A percentile compares a stretch with the other conserved stretches of the same genome.
These are phyloP conservation scores for Mus pahari DNA, from an alignment of 2,113 vertebrate species.

Conservation along the genomic window DNA sequence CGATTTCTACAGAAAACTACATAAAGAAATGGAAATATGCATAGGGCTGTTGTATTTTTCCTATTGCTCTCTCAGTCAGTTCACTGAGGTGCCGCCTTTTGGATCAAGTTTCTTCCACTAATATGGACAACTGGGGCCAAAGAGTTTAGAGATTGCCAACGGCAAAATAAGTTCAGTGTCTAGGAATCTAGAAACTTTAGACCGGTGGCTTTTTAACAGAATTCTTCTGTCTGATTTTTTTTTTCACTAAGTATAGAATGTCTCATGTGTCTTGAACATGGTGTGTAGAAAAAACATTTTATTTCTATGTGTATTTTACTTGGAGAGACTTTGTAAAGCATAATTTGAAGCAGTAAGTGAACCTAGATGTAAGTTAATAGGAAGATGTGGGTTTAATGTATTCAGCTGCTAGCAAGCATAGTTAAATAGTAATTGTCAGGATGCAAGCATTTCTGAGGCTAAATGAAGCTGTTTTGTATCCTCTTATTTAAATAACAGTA, in stretches of 20 bases:
- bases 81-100: not conserved
- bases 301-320: slow-evolving; percentile 13
- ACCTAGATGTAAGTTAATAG: not conserved
- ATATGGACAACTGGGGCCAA: not conserved
- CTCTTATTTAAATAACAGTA: not conserved
- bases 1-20: not conserved
- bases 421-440: not conserved
- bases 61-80: not conserved
- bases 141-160: not conserved
- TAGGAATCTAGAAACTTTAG: not conserved
- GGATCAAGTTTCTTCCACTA: not conserved
- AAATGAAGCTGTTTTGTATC: not conserved
- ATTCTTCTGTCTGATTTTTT: not conserved
- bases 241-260: not conserved
- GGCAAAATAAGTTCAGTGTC: not conserved
- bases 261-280: not conserved
- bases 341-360: not conserved
- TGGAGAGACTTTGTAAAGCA: not conserved
- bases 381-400: not conserved
- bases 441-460: not conserved
- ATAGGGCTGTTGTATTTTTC: not conserved
- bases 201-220: not conserved
- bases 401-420: not conserved
- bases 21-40: not conserved
- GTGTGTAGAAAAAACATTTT: slow-evolving; percentile 11